A percentile compares a stretch with the other conserved stretches of the same genome.
These are phyloP conservation scores for Pantherophis guttatus DNA, from an alignment of 2,113 vertebrate species.

Conservation along the genomic window DNA sequence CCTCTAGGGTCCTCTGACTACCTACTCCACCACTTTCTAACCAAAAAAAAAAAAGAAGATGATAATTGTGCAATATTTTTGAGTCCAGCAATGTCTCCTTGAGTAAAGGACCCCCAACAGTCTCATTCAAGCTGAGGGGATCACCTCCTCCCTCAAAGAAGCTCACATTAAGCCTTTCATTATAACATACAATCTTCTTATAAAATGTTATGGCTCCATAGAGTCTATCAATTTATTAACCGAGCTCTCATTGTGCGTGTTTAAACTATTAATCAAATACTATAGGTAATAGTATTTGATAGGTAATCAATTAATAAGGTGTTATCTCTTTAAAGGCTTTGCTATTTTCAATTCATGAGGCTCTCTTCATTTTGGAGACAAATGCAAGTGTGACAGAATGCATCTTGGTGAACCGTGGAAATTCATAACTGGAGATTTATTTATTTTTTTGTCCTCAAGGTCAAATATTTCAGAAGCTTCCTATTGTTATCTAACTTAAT, in stretches of 20 bases:
- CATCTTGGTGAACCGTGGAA: conserved; percentile 8
- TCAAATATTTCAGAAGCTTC: conserved; percentile 32
- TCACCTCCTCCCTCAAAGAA: not conserved
- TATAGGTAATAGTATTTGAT: not conserved
- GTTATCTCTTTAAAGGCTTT: conserved; percentile 13
- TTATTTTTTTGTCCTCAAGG: conserved; percentile 2
- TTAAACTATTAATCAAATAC: conserved; percentile 12
- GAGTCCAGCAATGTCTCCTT: not conserved
- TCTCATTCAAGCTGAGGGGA: not conserved
- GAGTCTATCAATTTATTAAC: not conserved
- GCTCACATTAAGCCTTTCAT: conserved; percentile 15
- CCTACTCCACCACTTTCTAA: not conserved
- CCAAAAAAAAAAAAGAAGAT: not conserved
- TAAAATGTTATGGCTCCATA: not conserved
- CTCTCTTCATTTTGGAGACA: not conserved
- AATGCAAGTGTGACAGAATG: not conserved
- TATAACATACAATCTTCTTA: conserved; percentile 7
- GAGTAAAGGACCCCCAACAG: not conserved
- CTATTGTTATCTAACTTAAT: conserved; percentile 43
- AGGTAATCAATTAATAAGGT: conserved; percentile 25
- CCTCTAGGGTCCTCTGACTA: not conserved
- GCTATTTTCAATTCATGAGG: conserved; percentile 24
- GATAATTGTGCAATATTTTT: not conserved
- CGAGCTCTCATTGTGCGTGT: conserved; percentile 31
- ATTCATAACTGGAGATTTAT: not conserved